phyloP scores from a whole-genome alignment of 2,888 invertebrate genomes.

The Pristionchus japonicus region DNA sequence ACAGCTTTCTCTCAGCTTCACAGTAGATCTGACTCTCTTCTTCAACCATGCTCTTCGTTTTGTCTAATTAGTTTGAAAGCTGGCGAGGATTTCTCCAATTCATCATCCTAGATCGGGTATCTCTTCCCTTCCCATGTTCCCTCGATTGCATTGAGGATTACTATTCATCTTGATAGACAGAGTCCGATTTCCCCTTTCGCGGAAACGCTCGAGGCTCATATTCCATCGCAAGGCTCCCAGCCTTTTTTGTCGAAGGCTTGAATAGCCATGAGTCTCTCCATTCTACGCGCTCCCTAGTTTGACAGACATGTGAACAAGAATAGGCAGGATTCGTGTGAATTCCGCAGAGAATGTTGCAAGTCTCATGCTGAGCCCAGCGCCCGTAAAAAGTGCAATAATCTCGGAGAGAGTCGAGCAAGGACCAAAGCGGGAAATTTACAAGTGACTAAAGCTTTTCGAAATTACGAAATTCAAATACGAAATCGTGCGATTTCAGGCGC shows the following conservation, averaged over 20 bases:
- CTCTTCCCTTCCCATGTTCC: neutral
- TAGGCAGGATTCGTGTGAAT: neutral
- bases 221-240: neutral
- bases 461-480: neutral
- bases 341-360: neutral
- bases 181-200: neutral
- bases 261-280: no score
- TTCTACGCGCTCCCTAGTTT: no score
- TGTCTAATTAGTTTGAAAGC: no score
- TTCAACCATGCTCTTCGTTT: no score
- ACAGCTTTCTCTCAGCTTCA: no score
- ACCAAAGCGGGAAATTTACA: neutral
- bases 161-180: neutral
- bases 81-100: no score
- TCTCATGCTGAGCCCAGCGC: neutral
- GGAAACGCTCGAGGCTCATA: neutral
- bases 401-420: neutral
- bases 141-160: neutral
- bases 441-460: no score
- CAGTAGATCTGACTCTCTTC: no score
- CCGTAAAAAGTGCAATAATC: neutral
- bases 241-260: neutral
- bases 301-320: neutral
- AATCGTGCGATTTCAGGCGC: constrained; percentile 2
- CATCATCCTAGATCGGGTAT: no score